These are phyloP conservation scores for Colinus virginianus DNA, from an alignment of 2,113 vertebrate genomes.

Conservation along the genomic window DNA sequence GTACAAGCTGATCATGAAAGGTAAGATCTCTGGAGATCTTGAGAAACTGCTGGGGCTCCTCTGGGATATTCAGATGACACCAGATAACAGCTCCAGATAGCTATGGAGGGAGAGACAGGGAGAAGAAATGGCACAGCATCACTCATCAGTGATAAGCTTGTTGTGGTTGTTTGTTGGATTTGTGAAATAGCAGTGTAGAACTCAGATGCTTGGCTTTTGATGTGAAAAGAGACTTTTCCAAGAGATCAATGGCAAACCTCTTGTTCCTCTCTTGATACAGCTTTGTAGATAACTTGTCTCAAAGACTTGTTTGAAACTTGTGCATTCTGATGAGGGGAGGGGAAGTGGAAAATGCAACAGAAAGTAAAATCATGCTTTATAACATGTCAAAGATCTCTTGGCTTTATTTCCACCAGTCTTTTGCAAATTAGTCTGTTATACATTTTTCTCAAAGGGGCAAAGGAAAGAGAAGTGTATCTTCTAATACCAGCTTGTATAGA, in stretches of 20 bases:
- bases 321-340: neutral
- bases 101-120: neutral
- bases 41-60: neutral
- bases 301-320: neutral
- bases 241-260: neutral
- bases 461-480: neutral
- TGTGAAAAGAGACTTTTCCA: neutral
- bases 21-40: neutral
- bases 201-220: neutral
- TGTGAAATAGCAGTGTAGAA: neutral
- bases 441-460: neutral
- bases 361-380: neutral
- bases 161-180: neutral
- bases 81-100: neutral
- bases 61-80: neutral
- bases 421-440: neutral
- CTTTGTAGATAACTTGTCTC: neutral
- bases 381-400: neutral
- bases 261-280: neutral
- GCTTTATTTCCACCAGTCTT: neutral
- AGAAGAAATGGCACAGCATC: neutral
- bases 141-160: neutral
- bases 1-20: neutral
- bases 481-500: neutral
- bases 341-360: neutral